A percentile compares a stretch with the other conserved stretches of the same genome.
These are phyloP conservation scores for Chaitophorus viminalis DNA, from an alignment of 2,888 invertebrate species.

Conservation along the genomic window DNA sequence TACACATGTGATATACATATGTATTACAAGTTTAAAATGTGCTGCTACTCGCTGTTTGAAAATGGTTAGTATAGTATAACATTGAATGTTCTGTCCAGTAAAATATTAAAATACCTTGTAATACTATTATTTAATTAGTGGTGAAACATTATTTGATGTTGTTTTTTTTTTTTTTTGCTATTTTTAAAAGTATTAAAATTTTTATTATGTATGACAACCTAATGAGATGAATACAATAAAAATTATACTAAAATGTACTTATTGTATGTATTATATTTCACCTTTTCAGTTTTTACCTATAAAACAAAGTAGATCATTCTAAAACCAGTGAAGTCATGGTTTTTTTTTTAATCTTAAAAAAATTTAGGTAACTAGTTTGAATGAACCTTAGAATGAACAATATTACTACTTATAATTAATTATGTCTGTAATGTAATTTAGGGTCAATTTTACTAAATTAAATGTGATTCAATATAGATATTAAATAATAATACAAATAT, in stretches of 20 bases:
- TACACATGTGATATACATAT: not conserved
- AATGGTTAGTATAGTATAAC: not conserved
- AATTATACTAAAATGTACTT: not conserved
- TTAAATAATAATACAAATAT: too few species aligned
- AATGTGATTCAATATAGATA: too few species aligned
- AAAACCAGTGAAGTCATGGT: too few species aligned
- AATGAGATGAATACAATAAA: not conserved
- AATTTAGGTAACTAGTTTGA: too few species aligned
- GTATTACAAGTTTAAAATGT: conserved; percentile 17
- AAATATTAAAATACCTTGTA: not conserved
- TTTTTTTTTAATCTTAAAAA: not conserved
- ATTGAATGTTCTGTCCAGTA: conserved; percentile 13
- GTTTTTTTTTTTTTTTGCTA: not conserved
- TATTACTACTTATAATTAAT: too few species aligned
- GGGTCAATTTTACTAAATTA: too few species aligned
- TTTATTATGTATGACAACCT: not conserved
- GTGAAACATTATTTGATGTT: not conserved
- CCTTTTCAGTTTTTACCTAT: not conserved
- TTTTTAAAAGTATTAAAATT: not conserved
- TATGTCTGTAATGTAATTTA: not conserved
- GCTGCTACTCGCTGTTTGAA: not conserved
- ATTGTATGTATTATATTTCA: not conserved
- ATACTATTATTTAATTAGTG: not conserved
- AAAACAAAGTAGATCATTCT: not conserved
- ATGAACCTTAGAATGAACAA: too few species aligned